Evolutionary conservation across 2,888 invertebrate species (phyloP).

Genomic region (Napeogenes sylphis): DNA sequence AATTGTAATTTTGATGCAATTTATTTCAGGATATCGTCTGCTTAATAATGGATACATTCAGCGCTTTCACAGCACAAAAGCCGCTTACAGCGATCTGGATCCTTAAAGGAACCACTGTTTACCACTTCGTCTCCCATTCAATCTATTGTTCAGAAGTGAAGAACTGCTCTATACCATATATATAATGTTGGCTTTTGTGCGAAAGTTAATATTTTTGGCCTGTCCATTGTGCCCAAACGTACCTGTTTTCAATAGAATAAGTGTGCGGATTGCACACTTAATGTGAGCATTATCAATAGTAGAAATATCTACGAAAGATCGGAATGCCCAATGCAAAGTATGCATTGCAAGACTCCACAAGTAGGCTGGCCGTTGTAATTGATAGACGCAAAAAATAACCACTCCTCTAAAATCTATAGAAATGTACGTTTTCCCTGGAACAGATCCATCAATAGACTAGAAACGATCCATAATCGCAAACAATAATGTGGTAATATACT

Average conservation of each 20-base stretch:
- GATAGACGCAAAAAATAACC: constrained; percentile 47
- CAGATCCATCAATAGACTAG: constrained; percentile 24
- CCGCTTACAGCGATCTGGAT: constrained; percentile 45
- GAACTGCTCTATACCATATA: constrained; percentile 71
- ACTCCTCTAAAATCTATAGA: constrained; percentile 25
- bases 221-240: constrained; percentile 61
- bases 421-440: constrained; percentile 26
- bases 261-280: constrained; percentile 63
- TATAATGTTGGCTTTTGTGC: constrained; percentile 72
- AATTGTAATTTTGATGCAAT: background rate
- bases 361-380: constrained; percentile 63
- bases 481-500: constrained; percentile 12
- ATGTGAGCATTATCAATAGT: constrained; percentile 53
- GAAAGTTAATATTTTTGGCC: constrained; percentile 74
- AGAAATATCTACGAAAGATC: constrained; percentile 52
- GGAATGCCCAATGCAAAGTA: constrained; percentile 47
- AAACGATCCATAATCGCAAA: constrained; percentile 8
- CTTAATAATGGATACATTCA: constrained; percentile 22
- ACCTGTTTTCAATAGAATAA: constrained; percentile 67
- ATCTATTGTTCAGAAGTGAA: constrained; percentile 74
- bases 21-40: background rate
- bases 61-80: constrained; percentile 33
- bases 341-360: constrained; percentile 47
- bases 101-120: constrained; percentile 65
- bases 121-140: constrained; percentile 75